Conservation (phyloP, 2,113 vertebrate genomes). For the Rostratula benghalensis region DNA sequence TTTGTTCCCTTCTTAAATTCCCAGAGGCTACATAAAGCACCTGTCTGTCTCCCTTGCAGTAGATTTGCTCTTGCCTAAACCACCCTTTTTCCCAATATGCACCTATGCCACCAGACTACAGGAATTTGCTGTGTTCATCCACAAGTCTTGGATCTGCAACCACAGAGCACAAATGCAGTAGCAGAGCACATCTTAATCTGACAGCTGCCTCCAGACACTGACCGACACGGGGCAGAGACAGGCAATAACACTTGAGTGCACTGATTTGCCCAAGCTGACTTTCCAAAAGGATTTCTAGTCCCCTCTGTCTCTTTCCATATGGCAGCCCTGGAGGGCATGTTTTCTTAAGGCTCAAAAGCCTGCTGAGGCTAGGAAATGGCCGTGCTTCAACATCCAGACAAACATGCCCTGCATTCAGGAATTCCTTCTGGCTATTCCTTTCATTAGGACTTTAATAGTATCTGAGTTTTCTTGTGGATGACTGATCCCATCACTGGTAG, state of each 20-base stretch:
- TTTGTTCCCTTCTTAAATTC: neutral
- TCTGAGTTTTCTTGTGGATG: slow-evolving; percentile 49
- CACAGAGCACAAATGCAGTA: neutral
- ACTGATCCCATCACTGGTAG: slow-evolving; percentile 44
- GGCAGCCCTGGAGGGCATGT: slow-evolving; percentile 20
- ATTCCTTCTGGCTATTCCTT: slow-evolving; percentile 53
- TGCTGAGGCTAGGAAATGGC: neutral
- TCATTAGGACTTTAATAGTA: slow-evolving; percentile 50
- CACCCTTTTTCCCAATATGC: neutral
- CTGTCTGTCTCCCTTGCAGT: neutral
- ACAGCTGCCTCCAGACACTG: neutral
- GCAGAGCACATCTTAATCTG: neutral
- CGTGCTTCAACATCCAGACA: neutral
- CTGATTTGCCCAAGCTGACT: slow-evolving; percentile 17
- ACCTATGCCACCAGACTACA: neutral
- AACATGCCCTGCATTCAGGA: neutral
- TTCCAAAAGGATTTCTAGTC: slow-evolving; percentile 8
- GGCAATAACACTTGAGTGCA: neutral
- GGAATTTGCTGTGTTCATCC: neutral
- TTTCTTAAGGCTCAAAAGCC: slow-evolving; percentile 41
- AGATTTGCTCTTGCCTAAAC: neutral
- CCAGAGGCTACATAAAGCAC: neutral
- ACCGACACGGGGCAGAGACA: neutral
- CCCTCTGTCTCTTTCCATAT: slow-evolving; percentile 12
- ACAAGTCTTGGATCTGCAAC: neutral